Evolutionary conservation across 2,797 vertebrate genomes (phyloP).

Genomic region (Falco biarmicus): DNA sequence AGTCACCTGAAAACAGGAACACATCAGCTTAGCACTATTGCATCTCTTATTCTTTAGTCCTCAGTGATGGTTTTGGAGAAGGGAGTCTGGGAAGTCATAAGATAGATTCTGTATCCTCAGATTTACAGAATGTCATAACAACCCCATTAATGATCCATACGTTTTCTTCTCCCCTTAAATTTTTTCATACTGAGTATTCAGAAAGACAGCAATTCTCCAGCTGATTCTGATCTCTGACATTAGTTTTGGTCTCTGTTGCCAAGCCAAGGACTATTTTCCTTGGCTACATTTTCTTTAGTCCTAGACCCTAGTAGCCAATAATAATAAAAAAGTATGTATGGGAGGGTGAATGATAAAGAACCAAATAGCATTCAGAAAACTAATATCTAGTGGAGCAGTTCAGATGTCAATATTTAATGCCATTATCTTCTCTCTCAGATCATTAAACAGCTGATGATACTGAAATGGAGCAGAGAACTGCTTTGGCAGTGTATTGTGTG

Average conservation of each 20-base stretch:
- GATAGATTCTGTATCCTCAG: background rate
- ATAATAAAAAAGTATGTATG: conserved; percentile 9
- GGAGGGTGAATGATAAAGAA: conserved; percentile 1
- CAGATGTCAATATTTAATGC: conserved; percentile 61
- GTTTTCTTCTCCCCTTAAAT: background rate
- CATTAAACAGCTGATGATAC: conserved; percentile 65
- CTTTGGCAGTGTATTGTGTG: conserved; percentile 41
- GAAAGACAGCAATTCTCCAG: background rate
- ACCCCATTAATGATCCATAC: background rate
- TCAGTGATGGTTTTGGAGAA: background rate
- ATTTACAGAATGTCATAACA: background rate
- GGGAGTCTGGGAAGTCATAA: background rate
- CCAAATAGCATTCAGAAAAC: conserved; percentile 48
- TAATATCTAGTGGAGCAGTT: conserved; percentile 52
- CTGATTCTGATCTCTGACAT: background rate
- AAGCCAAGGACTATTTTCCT: background rate
- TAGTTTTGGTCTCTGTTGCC: background rate
- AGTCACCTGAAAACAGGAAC: background rate
- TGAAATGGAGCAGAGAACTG: conserved; percentile 40
- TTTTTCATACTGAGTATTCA: background rate
- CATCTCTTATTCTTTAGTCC: background rate
- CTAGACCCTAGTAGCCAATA: background rate
- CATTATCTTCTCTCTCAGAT: conserved; percentile 54
- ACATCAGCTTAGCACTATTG: background rate
- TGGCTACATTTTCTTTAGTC: conserved; percentile 13